Evolutionary conservation across 2,113 vertebrate species (phyloP).

Genomic region (Mandrillus leucophaeus): DNA sequence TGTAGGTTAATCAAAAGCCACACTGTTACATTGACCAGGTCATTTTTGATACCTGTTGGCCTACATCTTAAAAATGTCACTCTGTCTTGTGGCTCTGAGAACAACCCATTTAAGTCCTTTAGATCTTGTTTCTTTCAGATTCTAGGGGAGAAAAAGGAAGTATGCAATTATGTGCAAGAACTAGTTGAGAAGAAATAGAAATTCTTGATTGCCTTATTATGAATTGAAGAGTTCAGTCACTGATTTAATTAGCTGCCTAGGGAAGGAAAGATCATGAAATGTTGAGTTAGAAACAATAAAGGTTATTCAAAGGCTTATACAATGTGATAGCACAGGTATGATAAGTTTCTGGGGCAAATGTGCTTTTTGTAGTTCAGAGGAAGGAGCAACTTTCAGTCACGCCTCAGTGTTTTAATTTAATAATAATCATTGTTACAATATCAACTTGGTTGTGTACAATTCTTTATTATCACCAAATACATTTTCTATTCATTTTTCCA

Average conservation of each 20-base stretch:
- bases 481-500: not conserved
- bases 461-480: not conserved
- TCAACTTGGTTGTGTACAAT: not conserved
- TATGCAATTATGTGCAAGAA: slow-evolving; percentile 58
- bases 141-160: slow-evolving; percentile 3
- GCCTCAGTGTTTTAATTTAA: not conserved
- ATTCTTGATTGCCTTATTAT: slow-evolving; percentile 53
- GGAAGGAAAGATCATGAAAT: slow-evolving; percentile 63
- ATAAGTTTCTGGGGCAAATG: slow-evolving; percentile 45
- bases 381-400: slow-evolving; percentile 18
- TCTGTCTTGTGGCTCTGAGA: slow-evolving; percentile 17
- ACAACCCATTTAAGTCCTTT: slow-evolving; percentile 32
- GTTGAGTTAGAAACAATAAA: slow-evolving; percentile 61
- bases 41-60: slow-evolving; percentile 43
- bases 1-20: slow-evolving; percentile 78
- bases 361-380: not conserved
- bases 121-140: slow-evolving; percentile 3
- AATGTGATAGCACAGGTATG: slow-evolving; percentile 41
- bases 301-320: slow-evolving; percentile 55
- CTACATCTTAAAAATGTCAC: not conserved
- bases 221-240: slow-evolving; percentile 59
- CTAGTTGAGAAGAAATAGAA: slow-evolving; percentile 63
- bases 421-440: not conserved
- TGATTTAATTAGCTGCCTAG: slow-evolving; percentile 71
- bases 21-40: slow-evolving; percentile 53